Evolutionary conservation across 1,140 invertebrate genomes (phyloP).

Genomic region (Drosophila yakuba): DNA sequence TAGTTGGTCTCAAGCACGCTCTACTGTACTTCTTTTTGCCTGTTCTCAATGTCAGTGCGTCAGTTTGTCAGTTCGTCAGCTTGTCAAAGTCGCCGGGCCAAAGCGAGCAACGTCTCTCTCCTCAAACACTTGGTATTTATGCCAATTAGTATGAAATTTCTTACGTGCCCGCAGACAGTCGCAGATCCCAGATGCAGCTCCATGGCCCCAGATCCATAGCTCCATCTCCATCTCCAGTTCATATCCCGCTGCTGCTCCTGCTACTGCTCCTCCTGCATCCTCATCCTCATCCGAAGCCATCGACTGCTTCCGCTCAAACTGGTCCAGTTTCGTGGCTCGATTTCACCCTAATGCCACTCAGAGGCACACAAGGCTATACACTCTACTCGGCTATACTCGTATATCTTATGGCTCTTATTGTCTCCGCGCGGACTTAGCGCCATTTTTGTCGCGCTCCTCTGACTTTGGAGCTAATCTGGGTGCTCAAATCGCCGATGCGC

Average conservation of each 20-base stretch:
- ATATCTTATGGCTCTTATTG: constrained; percentile 54
- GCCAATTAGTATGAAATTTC: constrained; percentile 85
- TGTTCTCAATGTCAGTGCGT: constrained; percentile 70
- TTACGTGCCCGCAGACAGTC: constrained; percentile 80
- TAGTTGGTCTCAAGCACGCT: not conserved
- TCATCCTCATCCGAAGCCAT: constrained; percentile 33
- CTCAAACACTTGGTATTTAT: constrained; percentile 84
- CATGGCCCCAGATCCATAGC: constrained; percentile 17
- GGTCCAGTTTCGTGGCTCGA: constrained; percentile 81
- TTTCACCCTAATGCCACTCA: constrained; percentile 74
- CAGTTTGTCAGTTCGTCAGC: constrained; percentile 66
- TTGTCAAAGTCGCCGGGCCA: constrained; percentile 57
- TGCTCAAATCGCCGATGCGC: constrained; percentile 49
- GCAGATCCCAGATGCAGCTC: constrained; percentile 26
- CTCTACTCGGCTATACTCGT: too few species aligned
- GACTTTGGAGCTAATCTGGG: constrained; percentile 59
- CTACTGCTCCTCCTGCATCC: too few species aligned
- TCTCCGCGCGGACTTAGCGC: constrained; percentile 64
- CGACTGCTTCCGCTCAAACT: constrained; percentile 83
- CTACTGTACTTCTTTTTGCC: constrained; percentile 26
- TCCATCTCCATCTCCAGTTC: constrained; percentile 38
- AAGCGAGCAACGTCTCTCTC: constrained; percentile 50
- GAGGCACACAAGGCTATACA: constrained; percentile 17
- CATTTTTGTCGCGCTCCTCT: constrained; percentile 78
- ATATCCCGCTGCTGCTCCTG: not conserved